Conservation (phyloP, 2,888 invertebrate species). For the Cheilosia grossa region DNA sequence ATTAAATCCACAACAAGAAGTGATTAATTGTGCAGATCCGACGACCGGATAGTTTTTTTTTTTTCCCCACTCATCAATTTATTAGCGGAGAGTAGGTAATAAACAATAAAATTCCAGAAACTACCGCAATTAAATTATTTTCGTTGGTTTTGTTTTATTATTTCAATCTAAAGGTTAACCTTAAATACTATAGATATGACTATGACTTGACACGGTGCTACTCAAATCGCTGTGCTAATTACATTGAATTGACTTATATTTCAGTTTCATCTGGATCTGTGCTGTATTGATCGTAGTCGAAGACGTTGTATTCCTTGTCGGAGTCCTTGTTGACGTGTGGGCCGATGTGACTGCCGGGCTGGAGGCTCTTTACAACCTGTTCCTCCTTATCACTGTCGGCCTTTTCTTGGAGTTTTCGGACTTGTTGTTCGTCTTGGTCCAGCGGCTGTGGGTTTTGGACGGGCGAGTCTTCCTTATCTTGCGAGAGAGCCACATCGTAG, state of each 20-base stretch:
- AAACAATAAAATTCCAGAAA: not conserved
- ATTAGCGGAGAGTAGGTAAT: slow-evolving; percentile 1
- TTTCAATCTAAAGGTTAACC: slow-evolving; percentile 40
- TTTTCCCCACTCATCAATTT: slow-evolving; percentile 1
- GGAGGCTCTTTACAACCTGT: slow-evolving; percentile 76
- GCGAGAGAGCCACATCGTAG: slow-evolving; percentile 35
- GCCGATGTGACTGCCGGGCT: slow-evolving; percentile 75
- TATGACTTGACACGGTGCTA: slow-evolving; percentile 38
- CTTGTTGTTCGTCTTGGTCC: slow-evolving; percentile 77
- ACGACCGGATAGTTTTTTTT: not conserved
- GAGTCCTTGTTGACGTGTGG: slow-evolving; percentile 72
- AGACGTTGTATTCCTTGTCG: slow-evolving; percentile 80
- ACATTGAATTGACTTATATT: slow-evolving; percentile 21
- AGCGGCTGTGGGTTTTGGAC: slow-evolving; percentile 78
- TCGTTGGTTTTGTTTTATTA: slow-evolving; percentile 21
- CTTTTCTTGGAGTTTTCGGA: slow-evolving; percentile 77
- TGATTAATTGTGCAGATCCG: slow-evolving; percentile 27
- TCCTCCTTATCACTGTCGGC: slow-evolving; percentile 77
- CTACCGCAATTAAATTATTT: slow-evolving; percentile 7
- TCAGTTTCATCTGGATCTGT: slow-evolving; percentile 77
- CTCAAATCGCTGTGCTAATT: slow-evolving; percentile 16
- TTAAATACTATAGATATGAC: slow-evolving; percentile 49
- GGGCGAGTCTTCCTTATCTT: slow-evolving; percentile 75
- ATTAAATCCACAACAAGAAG: not conserved
- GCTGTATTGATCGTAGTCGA: slow-evolving; percentile 81